These are phyloP conservation scores for Salpingus planirostris DNA, from an alignment of 2,888 invertebrate species.

Conservation along the genomic window DNA sequence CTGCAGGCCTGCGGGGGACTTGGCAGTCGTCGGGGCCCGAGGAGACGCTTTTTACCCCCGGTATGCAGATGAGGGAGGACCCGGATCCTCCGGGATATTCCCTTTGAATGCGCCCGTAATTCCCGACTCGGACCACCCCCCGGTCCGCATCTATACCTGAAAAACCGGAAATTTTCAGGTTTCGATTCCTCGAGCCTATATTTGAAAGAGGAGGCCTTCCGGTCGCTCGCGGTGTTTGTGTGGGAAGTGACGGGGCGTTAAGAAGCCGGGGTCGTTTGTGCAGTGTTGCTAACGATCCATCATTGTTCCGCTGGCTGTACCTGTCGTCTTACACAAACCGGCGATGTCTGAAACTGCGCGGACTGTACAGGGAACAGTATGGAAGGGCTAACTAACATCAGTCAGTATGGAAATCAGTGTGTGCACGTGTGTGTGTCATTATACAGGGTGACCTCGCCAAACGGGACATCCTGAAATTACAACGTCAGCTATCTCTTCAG, in stretches of 20 bases:
- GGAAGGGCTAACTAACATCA: slow-evolving; percentile 37
- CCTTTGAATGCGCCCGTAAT: too few relatives aligned
- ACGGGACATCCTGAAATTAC: too few relatives aligned
- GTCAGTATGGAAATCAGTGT: slow-evolving; percentile 39
- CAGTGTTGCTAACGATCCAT: not conserved
- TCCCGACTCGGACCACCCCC: too few relatives aligned
- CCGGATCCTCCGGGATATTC: not conserved
- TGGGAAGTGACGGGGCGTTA: too few relatives aligned
- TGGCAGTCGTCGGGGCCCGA: slow-evolving; percentile 12
- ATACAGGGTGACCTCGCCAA: too few relatives aligned
- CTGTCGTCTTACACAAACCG: slow-evolving; percentile 34
- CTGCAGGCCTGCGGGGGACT: slow-evolving; percentile 23
- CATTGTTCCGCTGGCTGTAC: slow-evolving; percentile 23
- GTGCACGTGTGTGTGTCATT: slow-evolving; percentile 27
- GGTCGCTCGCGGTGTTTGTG: too few relatives aligned
- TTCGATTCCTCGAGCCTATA: too few relatives aligned
- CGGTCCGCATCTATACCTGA: too few relatives aligned
- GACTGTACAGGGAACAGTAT: slow-evolving; percentile 33
- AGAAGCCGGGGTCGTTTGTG: too few relatives aligned
- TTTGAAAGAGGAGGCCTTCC: too few relatives aligned
- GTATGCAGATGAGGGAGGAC: slow-evolving; percentile 26
- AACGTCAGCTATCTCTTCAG: too few relatives aligned
- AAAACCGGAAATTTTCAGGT: too few relatives aligned
- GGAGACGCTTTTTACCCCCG: slow-evolving; percentile 23
- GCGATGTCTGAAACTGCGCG: slow-evolving; percentile 23